Evolutionary conservation across 2,888 invertebrate genomes (phyloP), one percentile per base, ranked within the genome.

Genomic region (Athalia cordata): DNA sequence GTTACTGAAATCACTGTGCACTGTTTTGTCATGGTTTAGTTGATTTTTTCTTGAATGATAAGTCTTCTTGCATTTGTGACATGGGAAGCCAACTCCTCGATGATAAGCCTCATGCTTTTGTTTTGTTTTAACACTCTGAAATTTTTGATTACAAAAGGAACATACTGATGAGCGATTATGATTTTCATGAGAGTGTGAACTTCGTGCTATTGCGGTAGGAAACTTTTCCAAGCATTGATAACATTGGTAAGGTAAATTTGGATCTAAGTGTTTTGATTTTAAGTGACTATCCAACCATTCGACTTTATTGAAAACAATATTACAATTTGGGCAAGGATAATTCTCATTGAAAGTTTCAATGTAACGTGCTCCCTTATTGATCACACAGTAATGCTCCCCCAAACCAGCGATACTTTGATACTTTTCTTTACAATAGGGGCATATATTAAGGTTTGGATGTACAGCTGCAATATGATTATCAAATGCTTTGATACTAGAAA

Each of bases 81-180:
- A 88, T 3, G 88, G 87, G 77, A 80, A 83, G 7, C 88, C 88
- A 29, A 86, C 80, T 1, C 88, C 88, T 59, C 83, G 81, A 77
- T 88, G 88, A 80, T 88, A 88, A 15, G 82, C 81, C 72, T 85
- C 85, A 15, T 88, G 88, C 13, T 76, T 61, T 15, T 75, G 15
- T 49, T 79, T 81, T 5, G 78, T 66, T 7, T 79, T 81, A 52
- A 65, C 47, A 13, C 70, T 78, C 47, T 57, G 72, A 57, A 74
- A 52, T 50, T 75, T 78, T 11, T 64, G 29, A 29, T 62, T 66
- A 62, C 78, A 78, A 65, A 78, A 55, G 49, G 49, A 52, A 50
- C 78, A 78, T 9, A 29, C 61, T 13, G n/a, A 62, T 9, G 3
- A 15, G 3, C 80, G 65, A 4, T 70, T 70, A 49, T 88, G 88